Evolutionary conservation across 2,797 vertebrate species (phyloP).

Genomic region (Nothura maculosa): DNA sequence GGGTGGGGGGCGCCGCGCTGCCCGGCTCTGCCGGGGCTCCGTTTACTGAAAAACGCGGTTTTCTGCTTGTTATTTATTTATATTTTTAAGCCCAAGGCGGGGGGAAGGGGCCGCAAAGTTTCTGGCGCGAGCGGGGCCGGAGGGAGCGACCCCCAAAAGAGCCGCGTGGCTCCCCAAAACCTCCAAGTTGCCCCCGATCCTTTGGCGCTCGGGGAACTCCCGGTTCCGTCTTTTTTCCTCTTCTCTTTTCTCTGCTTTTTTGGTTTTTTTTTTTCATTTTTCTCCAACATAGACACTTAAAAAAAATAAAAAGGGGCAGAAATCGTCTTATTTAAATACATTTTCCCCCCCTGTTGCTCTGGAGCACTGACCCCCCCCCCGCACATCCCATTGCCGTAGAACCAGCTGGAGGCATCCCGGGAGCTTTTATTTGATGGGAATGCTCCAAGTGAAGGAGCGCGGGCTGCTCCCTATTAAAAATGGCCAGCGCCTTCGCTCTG

Average conservation of each 20-base stretch:
- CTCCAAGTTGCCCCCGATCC: rapidly evolving
- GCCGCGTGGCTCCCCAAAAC: no score
- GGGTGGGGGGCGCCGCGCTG: not conserved
- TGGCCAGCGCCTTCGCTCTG: not conserved
- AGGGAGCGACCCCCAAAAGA: no score
- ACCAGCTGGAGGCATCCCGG: rapidly evolving
- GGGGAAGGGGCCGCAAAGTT: not conserved
- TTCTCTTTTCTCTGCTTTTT: rapidly evolving
- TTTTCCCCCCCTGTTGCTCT: not conserved
- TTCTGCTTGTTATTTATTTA: no score
- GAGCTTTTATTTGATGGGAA: not conserved
- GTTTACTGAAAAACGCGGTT: no score
- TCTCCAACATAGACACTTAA: not conserved
- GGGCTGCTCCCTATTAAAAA: not conserved
- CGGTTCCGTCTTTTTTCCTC: not conserved
- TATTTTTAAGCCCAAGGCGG: no score
- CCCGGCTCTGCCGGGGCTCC: not conserved
- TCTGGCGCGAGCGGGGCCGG: not conserved
- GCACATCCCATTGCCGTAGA: rapidly evolving
- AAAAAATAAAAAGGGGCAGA: no score
- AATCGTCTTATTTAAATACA: not conserved
- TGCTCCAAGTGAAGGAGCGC: not conserved
- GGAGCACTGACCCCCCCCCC: rapidly evolving
- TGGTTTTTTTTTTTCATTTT: not conserved
- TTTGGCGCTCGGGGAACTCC: not conserved